Percentiles rank a stretch among this genome's conserved stretches.
phyloP scores from a whole-genome alignment of 2,888 invertebrate species.

The Drosophila barbarae region DNA sequence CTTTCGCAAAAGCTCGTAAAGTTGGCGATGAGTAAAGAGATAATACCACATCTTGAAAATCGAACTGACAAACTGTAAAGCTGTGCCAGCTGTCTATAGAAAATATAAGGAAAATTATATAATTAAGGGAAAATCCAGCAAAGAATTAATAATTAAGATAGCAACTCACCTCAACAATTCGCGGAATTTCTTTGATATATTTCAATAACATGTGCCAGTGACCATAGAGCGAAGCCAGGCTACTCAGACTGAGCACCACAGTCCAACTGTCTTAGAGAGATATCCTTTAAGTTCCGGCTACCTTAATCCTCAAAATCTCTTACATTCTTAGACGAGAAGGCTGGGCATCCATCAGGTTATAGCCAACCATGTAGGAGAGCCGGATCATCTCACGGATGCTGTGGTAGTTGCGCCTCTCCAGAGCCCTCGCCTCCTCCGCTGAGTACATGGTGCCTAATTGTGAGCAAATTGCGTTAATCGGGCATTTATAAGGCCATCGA shows the following conservation, averaged over 20 bases:
- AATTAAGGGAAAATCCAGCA: not conserved
- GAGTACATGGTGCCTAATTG: constrained; percentile 67
- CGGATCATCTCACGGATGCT: constrained; percentile 62
- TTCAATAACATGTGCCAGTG: constrained; percentile 53
- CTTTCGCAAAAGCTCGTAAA: constrained; percentile 54
- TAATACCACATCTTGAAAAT: constrained; percentile 64
- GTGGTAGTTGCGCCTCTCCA: constrained; percentile 57
- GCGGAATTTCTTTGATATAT: constrained; percentile 58
- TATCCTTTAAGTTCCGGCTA: too few relatives aligned
- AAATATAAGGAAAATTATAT: not conserved
- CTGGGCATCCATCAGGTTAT: constrained; percentile 60
- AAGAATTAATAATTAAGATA: not conserved
- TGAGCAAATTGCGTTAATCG: constrained; percentile 39
- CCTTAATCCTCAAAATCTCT: not conserved
- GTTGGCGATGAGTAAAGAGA: constrained; percentile 56
- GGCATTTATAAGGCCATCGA: constrained; percentile 58
- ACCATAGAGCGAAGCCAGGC: constrained; percentile 62
- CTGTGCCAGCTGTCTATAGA: constrained; percentile 56
- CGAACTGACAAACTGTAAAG: constrained; percentile 56
- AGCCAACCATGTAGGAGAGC: constrained; percentile 59
- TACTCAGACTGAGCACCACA: constrained; percentile 48
- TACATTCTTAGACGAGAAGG: constrained; percentile 58
- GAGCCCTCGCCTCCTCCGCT: constrained; percentile 38
- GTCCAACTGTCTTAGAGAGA: constrained; percentile 48
- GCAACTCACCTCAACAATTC: constrained; percentile 59